Evolutionary conservation across 2,113 vertebrate genomes (phyloP), one percentile per base, ranked within the genome.

Genomic region (Cyanoderma ruficeps): DNA sequence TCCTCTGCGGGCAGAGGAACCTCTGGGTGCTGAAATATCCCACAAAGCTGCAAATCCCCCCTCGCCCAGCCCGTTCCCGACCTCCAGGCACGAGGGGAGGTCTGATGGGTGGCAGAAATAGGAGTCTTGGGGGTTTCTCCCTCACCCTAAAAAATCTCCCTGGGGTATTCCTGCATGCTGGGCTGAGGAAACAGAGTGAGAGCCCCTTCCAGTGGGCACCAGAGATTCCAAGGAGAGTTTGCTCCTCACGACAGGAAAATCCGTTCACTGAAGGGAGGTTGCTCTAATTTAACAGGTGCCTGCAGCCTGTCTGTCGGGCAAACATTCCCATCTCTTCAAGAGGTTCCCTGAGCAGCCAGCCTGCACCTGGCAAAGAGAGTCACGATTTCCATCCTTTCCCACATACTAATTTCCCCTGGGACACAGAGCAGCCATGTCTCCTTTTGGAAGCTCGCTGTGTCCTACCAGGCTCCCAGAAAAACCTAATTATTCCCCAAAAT

Each of bases 51-150:
- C 55, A 42, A 41, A 55, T 7, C 18, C 5, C 1, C 11, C 37
- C 27, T 69, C 8, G 12, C 59, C 18, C 27, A 41, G 42, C 35
- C 65, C 70, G 1, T 3, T 23, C 60, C 28, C 0, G 0, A 44
- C 42, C 41, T 42, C 42, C 15, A 42, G 42, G 42, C 42, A 42
- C 16, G 42, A 19, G 33, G 28, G 55, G 10, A 53, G 44, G 6
- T 11, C n/a, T 67, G 44, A 2, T 5, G 37, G 13, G 49, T 9
- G 41, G 60, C 15, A 53, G 25, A 49, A 80, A 49, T 3, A 1
- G 12, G 35, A 56, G 30, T 3, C 6, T 12, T 17, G 8, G 21
- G 41, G 60, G 13, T n/a, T 81, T 78, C 35, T 84, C 9, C 18
- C 15, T 41, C 13, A 17, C 4, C 13, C 8, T 30, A 30, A 37